Evolutionary conservation across 2,888 invertebrate genomes (phyloP).

Genomic region (Lampropteryx suffumata): DNA sequence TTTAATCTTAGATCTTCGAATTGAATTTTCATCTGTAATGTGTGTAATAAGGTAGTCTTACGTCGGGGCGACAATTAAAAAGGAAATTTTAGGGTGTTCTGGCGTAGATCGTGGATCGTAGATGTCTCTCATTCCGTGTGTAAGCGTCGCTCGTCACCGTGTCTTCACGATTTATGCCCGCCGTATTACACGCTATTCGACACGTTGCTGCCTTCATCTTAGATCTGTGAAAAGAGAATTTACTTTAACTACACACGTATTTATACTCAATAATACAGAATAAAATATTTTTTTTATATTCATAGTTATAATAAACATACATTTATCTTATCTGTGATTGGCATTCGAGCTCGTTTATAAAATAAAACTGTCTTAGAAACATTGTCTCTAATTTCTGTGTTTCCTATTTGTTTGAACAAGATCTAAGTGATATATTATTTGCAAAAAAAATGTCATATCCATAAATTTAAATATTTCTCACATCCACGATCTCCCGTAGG

Average conservation of each 20-base stretch:
- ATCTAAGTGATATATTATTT: no score
- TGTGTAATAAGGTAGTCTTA: conserved; percentile 46
- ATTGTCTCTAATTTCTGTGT: no score
- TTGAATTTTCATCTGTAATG: conserved; percentile 4
- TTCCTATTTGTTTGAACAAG: no score
- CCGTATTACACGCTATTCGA: conserved; percentile 81
- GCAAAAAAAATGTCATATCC: conserved; percentile 48
- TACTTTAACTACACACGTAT: no score
- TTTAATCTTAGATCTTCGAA: neutral
- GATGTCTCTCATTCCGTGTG: conserved; percentile 70
- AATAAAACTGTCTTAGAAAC: no score
- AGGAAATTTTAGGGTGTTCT: conserved; percentile 62
- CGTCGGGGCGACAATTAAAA: conserved; percentile 64
- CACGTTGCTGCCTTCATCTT: conserved; percentile 60
- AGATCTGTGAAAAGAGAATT: conserved; percentile 42
- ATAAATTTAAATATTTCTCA: conserved; percentile 27
- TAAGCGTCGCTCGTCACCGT: conserved; percentile 74
- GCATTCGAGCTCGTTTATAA: no score
- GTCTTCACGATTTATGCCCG: conserved; percentile 75
- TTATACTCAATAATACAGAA: no score
- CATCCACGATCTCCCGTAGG: conserved; percentile 49
- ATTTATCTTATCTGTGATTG: no score
- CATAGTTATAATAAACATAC: no score
- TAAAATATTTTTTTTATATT: neutral
- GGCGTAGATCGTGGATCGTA: conserved; percentile 52